Base-by-base conservation (phyloP, 2,888 invertebrate genomes). In the Dastarcus helophoroides region DNA sequence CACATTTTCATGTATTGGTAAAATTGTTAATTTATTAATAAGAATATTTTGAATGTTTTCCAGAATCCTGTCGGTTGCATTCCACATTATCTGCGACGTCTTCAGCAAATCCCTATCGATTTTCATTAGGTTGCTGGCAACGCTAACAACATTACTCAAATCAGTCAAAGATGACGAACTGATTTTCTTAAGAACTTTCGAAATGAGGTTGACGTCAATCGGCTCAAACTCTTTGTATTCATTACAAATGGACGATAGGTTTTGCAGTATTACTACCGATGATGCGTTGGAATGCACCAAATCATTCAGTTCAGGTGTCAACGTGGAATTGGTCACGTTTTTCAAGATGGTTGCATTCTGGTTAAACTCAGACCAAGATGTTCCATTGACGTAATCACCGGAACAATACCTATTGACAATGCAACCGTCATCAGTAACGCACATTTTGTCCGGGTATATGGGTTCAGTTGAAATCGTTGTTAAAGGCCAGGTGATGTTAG, bases 261-360 rank as follows among this genome's bases (percentile, higher is more conserved):
- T 73, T 44, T 71, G 63, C 9, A 79, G 79, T 40, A 78, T 54
- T 48, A 73, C 72, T 31, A 69, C 64, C 1, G 71, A 66, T 17
- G 19, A 7, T 17, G 6, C 8, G 8, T 17, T 17, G 6, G 19
- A 17, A 7, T 17, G 6, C 6, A 17, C 19, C 6, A 17, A 8
- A n/a, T 10, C 9, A 36, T 28, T 23, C n/a, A n/a, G n/a, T n/a
- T n/a, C n/a, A n/a, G n/a, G n/a, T n/a, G n/a, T n/a, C n/a, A n/a
- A n/a, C n/a, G n/a, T n/a, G n/a, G n/a, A n/a, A n/a, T n/a, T n/a
- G n/a, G n/a, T n/a, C n/a, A n/a, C n/a, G n/a, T n/a, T n/a, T n/a
- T n/a, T n/a, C n/a, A n/a, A n/a, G n/a, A n/a, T n/a, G n/a, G n/a
- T n/a, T n/a, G n/a, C n/a, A n/a, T n/a, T n/a, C n/a, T n/a, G n/a